phyloP scores from a whole-genome alignment of 2,113 vertebrate species.

The Syngnathoides biaculeatus region DNA sequence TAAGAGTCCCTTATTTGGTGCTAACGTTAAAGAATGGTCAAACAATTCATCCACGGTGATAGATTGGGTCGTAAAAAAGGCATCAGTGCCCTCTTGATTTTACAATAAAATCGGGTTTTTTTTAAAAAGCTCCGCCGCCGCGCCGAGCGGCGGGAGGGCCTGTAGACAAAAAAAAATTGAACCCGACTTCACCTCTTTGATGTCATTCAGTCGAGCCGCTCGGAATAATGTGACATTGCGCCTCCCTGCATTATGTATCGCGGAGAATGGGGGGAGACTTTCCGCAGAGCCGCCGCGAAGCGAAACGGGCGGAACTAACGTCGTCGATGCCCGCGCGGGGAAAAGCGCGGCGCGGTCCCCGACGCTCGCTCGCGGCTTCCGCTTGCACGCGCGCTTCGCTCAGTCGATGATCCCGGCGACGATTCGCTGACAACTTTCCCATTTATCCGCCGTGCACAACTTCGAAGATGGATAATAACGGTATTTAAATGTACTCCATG shows the following conservation, averaged over 20 bases:
- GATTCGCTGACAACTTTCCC: too few species aligned
- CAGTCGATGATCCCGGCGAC: too few species aligned
- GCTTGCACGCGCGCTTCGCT: too few species aligned
- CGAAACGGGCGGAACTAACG: constrained; percentile 44
- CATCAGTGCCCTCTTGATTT: constrained; percentile 27
- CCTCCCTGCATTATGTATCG: constrained; percentile 40
- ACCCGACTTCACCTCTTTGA: constrained; percentile 30
- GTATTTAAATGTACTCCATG: constrained; percentile 18
- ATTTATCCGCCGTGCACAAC: too few species aligned
- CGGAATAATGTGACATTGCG: constrained; percentile 22
- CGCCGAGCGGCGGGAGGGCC: constrained; percentile 17
- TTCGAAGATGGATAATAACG: constrained; percentile 20
- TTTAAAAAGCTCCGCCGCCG: constrained; percentile 21
- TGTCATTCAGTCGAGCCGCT: constrained; percentile 34
- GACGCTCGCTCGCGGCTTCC: constrained; percentile 8
- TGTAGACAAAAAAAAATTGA: constrained; percentile 26
- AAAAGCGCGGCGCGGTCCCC: constrained; percentile 36
- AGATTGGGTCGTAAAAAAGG: constrained; percentile 54
- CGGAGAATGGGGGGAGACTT: constrained; percentile 36
- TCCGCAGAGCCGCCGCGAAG: constrained; percentile 36
- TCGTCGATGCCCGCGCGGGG: constrained; percentile 41
- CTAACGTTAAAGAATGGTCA: too few species aligned
- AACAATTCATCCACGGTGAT: constrained; percentile 30
- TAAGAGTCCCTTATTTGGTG: too few species aligned
- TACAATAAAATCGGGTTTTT: constrained; percentile 29